phyloP scores from a whole-genome alignment of 2,888 invertebrate genomes.

The Autographa pulchrina region DNA sequence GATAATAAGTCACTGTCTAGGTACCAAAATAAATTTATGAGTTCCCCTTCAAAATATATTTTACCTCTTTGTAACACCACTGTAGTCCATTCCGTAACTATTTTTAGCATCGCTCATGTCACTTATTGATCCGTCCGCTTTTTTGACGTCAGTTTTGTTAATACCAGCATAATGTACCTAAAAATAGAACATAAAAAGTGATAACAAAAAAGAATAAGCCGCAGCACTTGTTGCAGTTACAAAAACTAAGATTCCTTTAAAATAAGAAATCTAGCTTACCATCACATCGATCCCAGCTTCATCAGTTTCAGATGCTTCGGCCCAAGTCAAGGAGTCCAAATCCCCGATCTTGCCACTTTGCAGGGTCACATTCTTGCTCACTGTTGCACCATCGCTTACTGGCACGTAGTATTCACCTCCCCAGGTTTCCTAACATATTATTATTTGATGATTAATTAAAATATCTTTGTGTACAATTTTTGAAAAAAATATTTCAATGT shows the following conservation, averaged over 20 bases:
- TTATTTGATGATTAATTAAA: no score
- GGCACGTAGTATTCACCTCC: conserved; percentile 65
- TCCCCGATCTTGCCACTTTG: conserved; percentile 55
- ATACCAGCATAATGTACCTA: conserved; percentile 73
- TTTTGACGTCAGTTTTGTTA: conserved; percentile 63
- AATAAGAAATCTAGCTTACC: conserved; percentile 61
- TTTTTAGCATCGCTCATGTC: conserved; percentile 30
- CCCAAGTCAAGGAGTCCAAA: conserved; percentile 43
- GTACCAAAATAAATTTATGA: no score
- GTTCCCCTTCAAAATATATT: neutral
- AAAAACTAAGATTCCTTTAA: neutral
- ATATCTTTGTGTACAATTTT: no score
- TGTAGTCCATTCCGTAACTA: conserved; percentile 72
- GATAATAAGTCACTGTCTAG: no score
- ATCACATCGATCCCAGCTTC: conserved; percentile 63
- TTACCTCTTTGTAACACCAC: conserved; percentile 73
- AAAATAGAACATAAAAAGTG: neutral
- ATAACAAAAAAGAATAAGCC: no score
- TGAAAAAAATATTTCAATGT: no score
- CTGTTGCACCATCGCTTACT: conserved; percentile 26
- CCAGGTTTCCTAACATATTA: conserved; percentile 55
- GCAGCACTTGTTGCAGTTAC: no score
- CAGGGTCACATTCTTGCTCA: conserved; percentile 43
- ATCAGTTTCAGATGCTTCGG: conserved; percentile 21
- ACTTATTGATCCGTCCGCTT: conserved; percentile 56